A percentile compares a stretch with the other conserved stretches of the same genome.
Evolutionary conservation across 2,888 invertebrate genomes (phyloP).

Genomic region (Petrolisthes cinctipes): DNA sequence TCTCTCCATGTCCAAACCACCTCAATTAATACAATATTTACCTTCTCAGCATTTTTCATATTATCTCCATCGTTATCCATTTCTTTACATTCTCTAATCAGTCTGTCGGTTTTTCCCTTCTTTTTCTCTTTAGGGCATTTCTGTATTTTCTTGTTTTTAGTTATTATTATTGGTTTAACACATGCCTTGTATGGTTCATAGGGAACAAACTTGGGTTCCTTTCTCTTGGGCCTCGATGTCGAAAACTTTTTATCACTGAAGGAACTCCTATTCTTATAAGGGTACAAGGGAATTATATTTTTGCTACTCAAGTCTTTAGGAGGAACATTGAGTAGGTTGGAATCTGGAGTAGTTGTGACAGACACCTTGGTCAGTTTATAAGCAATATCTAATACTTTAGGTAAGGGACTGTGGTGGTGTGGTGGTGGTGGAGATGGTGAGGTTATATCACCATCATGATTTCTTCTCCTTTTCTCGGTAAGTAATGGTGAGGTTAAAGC

Average conservation of each 20-base stretch:
- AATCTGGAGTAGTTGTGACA: constrained; percentile 50
- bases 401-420: not conserved
- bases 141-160: not conserved
- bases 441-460: not conserved
- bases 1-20: too few relatives aligned
- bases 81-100: not conserved
- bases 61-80: not conserved
- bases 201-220: constrained; percentile 85
- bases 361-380: constrained; percentile 55
- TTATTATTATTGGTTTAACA: constrained; percentile 51
- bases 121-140: not conserved
- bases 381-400: constrained; percentile 47
- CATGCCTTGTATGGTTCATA: constrained; percentile 87
- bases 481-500: too few relatives aligned
- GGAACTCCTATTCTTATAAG: constrained; percentile 11
- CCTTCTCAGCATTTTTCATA: constrained; percentile 34
- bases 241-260: not conserved
- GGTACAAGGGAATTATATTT: constrained; percentile 35
- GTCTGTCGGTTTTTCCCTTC: not conserved
- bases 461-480: too few relatives aligned
- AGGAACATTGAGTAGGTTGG: constrained; percentile 51
- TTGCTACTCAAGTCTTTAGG: constrained; percentile 45
- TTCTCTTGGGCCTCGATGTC: constrained; percentile 17
- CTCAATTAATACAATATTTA: not conserved
- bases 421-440: too few relatives aligned